Evolutionary conservation across 1,140 invertebrate genomes (phyloP).

Genomic region (Drosophila rufa): DNA sequence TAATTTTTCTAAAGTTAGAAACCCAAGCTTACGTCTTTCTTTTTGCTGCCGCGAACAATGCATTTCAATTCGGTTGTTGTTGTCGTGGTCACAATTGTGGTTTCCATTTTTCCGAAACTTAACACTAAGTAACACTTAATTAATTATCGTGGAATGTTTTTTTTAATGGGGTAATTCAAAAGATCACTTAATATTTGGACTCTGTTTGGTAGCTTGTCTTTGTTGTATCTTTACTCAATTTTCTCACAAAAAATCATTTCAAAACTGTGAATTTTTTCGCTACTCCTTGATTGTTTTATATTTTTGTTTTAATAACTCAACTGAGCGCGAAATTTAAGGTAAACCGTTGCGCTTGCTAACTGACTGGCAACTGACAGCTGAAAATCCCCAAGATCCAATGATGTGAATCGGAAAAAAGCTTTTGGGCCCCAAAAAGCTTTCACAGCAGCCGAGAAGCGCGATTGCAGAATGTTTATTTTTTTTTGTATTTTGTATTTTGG

Average conservation of each 20-base stretch:
- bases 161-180: background rate
- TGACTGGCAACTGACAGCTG: slow-evolving; percentile 68
- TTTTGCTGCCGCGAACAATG: slow-evolving; percentile 50
- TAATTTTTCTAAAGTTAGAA: slow-evolving; percentile 5
- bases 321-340: slow-evolving; percentile 26
- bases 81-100: slow-evolving; percentile 69
- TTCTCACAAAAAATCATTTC: slow-evolving; percentile 7
- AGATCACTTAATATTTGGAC: background rate
- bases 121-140: slow-evolving; percentile 2
- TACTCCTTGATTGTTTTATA: slow-evolving; percentile 19
- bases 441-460: slow-evolving; percentile 28
- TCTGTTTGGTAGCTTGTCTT: slow-evolving; percentile 1
- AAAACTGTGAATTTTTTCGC: slow-evolving; percentile 14
- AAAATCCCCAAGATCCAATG: slow-evolving; percentile 37
- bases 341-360: slow-evolving; percentile 64
- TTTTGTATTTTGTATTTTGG: background rate
- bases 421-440: slow-evolving; percentile 40
- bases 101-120: slow-evolving; percentile 59
- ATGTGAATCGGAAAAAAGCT: slow-evolving; percentile 45
- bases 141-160: slow-evolving; percentile 1
- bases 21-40: slow-evolving; percentile 61
- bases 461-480: slow-evolving; percentile 37
- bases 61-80: slow-evolving; percentile 56
- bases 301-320: background rate
- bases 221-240: background rate